Evolutionary conservation across 2,113 vertebrate genomes (phyloP).

Genomic region (Silurus meridionalis): DNA sequence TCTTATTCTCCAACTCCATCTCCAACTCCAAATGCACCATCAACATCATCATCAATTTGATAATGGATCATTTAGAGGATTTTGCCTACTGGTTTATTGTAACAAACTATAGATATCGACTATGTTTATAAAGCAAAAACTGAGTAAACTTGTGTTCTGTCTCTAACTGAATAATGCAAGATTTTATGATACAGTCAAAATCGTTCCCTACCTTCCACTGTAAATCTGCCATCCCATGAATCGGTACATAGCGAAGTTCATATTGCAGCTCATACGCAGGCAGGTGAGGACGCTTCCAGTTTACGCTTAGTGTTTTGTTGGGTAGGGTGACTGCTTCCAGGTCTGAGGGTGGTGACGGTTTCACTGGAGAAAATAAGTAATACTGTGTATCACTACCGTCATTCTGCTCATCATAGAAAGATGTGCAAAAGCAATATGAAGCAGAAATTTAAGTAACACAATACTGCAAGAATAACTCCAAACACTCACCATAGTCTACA

Average conservation of each 20-base stretch:
- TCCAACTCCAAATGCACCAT: too few species aligned
- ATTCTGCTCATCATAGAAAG: background rate
- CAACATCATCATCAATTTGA: background rate
- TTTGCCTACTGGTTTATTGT: background rate
- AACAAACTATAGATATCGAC: background rate
- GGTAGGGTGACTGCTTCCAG: constrained; percentile 75
- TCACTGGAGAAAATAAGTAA: constrained; percentile 74
- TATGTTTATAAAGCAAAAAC: background rate
- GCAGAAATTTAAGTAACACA: background rate
- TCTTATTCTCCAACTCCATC: background rate
- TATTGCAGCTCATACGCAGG: constrained; percentile 73
- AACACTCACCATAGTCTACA: constrained; percentile 80
- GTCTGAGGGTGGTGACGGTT: constrained; percentile 76
- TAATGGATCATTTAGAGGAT: background rate
- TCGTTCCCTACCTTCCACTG: constrained; percentile 79
- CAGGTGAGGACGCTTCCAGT: constrained; percentile 77
- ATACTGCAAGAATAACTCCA: background rate
- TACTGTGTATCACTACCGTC: background rate
- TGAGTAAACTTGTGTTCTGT: background rate
- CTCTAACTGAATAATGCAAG: background rate
- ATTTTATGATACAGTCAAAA: background rate
- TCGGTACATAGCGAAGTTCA: constrained; percentile 75
- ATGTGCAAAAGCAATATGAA: background rate
- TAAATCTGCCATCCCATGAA: constrained; percentile 52
- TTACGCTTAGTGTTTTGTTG: constrained; percentile 74